phyloP scores from a whole-genome alignment of 1,140 invertebrate species.

The Hycleus cichorii region DNA sequence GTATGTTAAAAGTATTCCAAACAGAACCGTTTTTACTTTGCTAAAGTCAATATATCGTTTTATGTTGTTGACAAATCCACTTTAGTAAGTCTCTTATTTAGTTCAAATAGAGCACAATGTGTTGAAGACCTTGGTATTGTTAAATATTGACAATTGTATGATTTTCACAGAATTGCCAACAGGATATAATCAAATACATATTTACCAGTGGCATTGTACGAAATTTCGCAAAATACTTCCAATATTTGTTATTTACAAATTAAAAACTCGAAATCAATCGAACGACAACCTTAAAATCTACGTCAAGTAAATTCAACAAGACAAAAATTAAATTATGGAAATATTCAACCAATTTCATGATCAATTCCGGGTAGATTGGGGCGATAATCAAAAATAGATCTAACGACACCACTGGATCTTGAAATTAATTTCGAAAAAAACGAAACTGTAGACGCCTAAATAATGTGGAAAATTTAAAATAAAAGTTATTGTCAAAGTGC shows the following conservation, averaged over 20 bases:
- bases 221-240: not conserved
- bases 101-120: constrained; percentile 15
- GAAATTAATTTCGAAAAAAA: not conserved
- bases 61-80: constrained; percentile 12
- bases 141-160: constrained; percentile 13
- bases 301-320: no score
- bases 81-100: constrained; percentile 14
- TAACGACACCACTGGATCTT: no score
- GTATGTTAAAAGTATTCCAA: constrained; percentile 6
- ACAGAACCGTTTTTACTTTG: constrained; percentile 9
- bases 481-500: constrained; percentile 24
- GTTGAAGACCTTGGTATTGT: constrained; percentile 7
- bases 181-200: no score
- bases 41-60: constrained; percentile 11
- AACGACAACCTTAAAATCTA: no score
- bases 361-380: no score
- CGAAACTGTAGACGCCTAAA: not conserved
- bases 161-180: constrained; percentile 13
- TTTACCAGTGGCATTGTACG: not conserved
- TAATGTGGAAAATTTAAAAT: constrained; percentile 1
- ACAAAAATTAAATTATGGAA: no score
- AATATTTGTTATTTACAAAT: not conserved
- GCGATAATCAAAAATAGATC: no score
- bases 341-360: no score
- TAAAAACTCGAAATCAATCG: no score